Conservation (phyloP, 2,113 vertebrate genomes). For the Maccullochella peelii region DNA sequence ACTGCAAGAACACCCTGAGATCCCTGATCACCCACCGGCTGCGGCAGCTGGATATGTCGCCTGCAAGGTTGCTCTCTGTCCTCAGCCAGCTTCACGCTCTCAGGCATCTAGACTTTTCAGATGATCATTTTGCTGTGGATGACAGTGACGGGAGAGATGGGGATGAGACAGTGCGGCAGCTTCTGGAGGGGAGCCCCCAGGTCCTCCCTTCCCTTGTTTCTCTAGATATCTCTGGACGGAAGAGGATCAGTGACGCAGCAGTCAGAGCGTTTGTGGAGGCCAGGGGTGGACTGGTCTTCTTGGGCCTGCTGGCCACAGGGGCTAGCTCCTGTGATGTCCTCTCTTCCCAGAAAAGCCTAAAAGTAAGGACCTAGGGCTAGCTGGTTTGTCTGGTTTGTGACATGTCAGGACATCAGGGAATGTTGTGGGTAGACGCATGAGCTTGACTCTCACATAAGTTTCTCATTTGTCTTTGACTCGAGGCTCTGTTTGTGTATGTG, state of each 20-base stretch:
- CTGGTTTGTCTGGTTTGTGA: constrained; percentile 2
- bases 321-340: constrained; percentile 91
- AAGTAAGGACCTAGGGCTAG: constrained; percentile 81
- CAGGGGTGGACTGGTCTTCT: constrained; percentile 89
- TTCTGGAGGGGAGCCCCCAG: constrained; percentile 88
- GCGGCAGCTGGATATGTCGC: constrained; percentile 91
- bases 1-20: constrained; percentile 88
- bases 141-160: constrained; percentile 57
- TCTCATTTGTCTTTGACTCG: constrained; percentile 53
- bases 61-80: constrained; percentile 89
- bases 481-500: constrained; percentile 38
- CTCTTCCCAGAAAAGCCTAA: constrained; percentile 88
- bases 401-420: not conserved
- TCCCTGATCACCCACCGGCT: constrained; percentile 91
- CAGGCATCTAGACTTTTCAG: constrained; percentile 95
- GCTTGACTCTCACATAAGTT: constrained; percentile 25
- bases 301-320: constrained; percentile 93
- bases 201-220: constrained; percentile 91
- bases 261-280: constrained; percentile 88
- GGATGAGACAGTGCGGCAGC: constrained; percentile 87
- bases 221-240: constrained; percentile 93
- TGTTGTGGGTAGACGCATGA: constrained; percentile 1
- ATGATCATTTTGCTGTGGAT: constrained; percentile 88
- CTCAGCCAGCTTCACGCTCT: constrained; percentile 89
- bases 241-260: constrained; percentile 88